Percentiles rank a stretch among this genome's conserved stretches.
These are phyloP conservation scores for Epizoanthus ramosus DNA, from an alignment of 92 coral and sea anemone genomes.

Conservation along the genomic window DNA sequence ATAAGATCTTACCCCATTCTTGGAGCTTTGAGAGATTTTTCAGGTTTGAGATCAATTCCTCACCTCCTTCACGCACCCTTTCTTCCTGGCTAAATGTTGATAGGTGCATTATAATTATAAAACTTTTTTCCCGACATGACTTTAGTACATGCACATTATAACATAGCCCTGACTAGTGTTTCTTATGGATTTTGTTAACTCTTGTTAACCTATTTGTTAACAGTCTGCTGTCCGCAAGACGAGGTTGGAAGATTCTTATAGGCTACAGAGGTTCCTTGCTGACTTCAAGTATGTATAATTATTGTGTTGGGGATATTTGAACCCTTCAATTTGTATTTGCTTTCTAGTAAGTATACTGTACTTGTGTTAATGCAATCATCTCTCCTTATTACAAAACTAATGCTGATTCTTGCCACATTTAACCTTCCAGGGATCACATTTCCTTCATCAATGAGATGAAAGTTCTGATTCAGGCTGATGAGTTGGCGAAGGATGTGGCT, in stretches of 20 bases:
- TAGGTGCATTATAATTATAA: not conserved
- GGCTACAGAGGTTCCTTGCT: conserved; percentile 87
- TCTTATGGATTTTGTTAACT: not conserved
- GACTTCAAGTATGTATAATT: conserved; percentile 78
- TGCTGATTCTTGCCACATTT: not conserved
- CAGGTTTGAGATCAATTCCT: too few species aligned
- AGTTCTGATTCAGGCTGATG: conserved; percentile 91
- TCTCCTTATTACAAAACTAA: not conserved
- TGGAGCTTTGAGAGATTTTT: too few species aligned
- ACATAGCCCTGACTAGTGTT: too few species aligned
- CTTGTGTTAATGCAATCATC: too few species aligned
- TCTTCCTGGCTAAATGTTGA: not conserved
- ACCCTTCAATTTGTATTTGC: not conserved
- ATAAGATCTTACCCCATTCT: too few species aligned
- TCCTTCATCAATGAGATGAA: conserved; percentile 97
- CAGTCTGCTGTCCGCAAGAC: conserved; percentile 94
- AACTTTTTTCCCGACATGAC: not conserved
- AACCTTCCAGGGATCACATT: conserved; percentile 84
- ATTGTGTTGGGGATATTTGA: not conserved
- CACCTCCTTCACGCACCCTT: too few species aligned
- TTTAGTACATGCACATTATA: too few species aligned
- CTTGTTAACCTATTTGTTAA: not conserved
- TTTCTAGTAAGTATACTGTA: not conserved
- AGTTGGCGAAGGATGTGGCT: conserved; percentile 98
- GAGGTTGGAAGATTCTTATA: conserved; percentile 92